Percentiles rank a stretch among this genome's conserved stretches.
Evolutionary conservation across 92 coral and sea anemone genomes (phyloP).

Genomic region (Phymanthus crucifer): DNA sequence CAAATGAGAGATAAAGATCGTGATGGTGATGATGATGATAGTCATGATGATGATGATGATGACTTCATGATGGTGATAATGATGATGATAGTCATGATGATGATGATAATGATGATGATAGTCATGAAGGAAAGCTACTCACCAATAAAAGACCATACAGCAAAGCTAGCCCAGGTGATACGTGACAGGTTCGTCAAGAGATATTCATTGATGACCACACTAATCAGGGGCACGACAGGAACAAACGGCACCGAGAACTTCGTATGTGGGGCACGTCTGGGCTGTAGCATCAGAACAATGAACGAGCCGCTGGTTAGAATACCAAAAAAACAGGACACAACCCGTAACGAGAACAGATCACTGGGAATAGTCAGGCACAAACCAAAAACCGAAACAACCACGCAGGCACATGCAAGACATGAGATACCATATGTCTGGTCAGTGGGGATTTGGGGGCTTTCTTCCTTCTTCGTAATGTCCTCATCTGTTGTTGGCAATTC

Average conservation of each 20-base stretch:
- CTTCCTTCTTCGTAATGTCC: slow-evolving; percentile 5
- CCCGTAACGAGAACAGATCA: not conserved
- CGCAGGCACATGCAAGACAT: slow-evolving; percentile 53
- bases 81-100: not conserved
- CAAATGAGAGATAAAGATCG: not conserved
- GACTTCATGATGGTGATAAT: too few relatives aligned
- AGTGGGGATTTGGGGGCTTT: slow-evolving; percentile 34
- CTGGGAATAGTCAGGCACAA: slow-evolving; percentile 44
- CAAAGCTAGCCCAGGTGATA: slow-evolving; percentile 81
- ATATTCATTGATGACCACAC: slow-evolving; percentile 61
- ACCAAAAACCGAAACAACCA: slow-evolving; percentile 47
- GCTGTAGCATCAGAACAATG: slow-evolving; percentile 58
- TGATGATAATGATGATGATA: not conserved
- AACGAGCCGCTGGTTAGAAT: slow-evolving; percentile 14
- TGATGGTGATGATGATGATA: not conserved
- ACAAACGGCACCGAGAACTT: slow-evolving; percentile 54
- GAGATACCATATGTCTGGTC: slow-evolving; percentile 53
- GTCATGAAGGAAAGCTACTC: slow-evolving; percentile 3
- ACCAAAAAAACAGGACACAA: slow-evolving; percentile 46
- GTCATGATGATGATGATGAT: not conserved
- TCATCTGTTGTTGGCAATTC: not conserved
- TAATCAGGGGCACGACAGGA: slow-evolving; percentile 61
- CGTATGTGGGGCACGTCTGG: slow-evolving; percentile 38
- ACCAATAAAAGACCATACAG: slow-evolving; percentile 84
- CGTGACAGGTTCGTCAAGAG: slow-evolving; percentile 66